phyloP scores from a whole-genome alignment of 2,888 invertebrate genomes.

The Atrina japonica region DNA sequence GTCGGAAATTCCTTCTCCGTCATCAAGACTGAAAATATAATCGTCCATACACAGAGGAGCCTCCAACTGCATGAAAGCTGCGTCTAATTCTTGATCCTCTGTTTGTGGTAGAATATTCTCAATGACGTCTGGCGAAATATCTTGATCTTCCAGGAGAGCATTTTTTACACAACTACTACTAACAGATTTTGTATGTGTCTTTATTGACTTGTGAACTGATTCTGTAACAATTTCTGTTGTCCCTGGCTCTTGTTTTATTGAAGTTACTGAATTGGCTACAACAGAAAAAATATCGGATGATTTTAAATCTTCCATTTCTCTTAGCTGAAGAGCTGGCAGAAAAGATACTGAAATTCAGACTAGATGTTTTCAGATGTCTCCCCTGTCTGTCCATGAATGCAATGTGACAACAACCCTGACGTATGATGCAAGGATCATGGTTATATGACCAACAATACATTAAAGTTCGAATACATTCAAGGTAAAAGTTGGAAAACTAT shows the following conservation, averaged over 20 bases:
- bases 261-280: neutral
- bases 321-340: too few relatives aligned
- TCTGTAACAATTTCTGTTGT: slow-evolving; percentile 9
- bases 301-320: too few relatives aligned
- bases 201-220: neutral
- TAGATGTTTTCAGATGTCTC: too few relatives aligned
- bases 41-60: slow-evolving; percentile 79
- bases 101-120: slow-evolving; percentile 86
- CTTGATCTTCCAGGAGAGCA: slow-evolving; percentile 89
- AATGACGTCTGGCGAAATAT: slow-evolving; percentile 87
- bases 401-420: too few relatives aligned
- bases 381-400: too few relatives aligned
- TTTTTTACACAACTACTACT: slow-evolving; percentile 74
- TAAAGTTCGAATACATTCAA: too few relatives aligned
- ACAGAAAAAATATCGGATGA: too few relatives aligned
- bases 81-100: slow-evolving; percentile 84
- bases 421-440: too few relatives aligned
- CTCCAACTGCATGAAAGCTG: slow-evolving; percentile 91
- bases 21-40: slow-evolving; percentile 79
- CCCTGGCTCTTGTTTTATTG: slow-evolving; percentile 30
- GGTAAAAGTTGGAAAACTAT: too few relatives aligned
- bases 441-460: too few relatives aligned
- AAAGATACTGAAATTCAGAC: too few relatives aligned
- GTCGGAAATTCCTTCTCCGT: slow-evolving; percentile 79
- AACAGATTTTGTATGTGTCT: neutral